phyloP scores from a whole-genome alignment of 23 tunicate genomes.

The Corella eumyota region DNA sequence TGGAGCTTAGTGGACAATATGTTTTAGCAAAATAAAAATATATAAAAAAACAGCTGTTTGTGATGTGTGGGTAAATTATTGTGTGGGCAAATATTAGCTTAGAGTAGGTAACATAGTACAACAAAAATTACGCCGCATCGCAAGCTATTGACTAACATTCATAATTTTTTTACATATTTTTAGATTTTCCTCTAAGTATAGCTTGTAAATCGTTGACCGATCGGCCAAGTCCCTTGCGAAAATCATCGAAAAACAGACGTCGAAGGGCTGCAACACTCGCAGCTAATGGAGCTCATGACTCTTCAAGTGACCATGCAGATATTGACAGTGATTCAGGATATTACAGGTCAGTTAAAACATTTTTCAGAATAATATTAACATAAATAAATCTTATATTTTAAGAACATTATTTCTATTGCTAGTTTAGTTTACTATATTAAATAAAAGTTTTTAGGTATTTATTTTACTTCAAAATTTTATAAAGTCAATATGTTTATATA shows the following conservation, averaged over 20 bases:
- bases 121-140: too few relatives aligned
- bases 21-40: too few relatives aligned
- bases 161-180: not conserved
- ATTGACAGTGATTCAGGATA: slow-evolving; percentile 88
- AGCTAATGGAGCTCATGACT: slow-evolving; percentile 2
- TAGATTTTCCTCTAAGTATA: slow-evolving; percentile 60
- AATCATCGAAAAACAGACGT: slow-evolving; percentile 9
- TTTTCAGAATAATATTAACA: not conserved
- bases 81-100: too few relatives aligned
- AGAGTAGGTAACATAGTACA: too few relatives aligned
- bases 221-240: slow-evolving; percentile 67
- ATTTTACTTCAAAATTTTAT: not conserved
- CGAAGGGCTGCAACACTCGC: slow-evolving; percentile 2
- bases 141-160: too few relatives aligned
- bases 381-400: too few relatives aligned
- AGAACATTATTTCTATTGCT: too few relatives aligned
- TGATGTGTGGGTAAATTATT: too few relatives aligned
- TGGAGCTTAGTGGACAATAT: too few relatives aligned
- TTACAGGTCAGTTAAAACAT: slow-evolving; percentile 44
- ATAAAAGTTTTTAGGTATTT: not conserved
- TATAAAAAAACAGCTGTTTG: too few relatives aligned
- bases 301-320: slow-evolving; percentile 49
- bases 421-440: not conserved
- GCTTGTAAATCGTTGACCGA: slow-evolving; percentile 73
- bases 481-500: not conserved